Base-by-base conservation (phyloP, 1,140 invertebrate genomes). In the Doryteuthis pealeii region DNA sequence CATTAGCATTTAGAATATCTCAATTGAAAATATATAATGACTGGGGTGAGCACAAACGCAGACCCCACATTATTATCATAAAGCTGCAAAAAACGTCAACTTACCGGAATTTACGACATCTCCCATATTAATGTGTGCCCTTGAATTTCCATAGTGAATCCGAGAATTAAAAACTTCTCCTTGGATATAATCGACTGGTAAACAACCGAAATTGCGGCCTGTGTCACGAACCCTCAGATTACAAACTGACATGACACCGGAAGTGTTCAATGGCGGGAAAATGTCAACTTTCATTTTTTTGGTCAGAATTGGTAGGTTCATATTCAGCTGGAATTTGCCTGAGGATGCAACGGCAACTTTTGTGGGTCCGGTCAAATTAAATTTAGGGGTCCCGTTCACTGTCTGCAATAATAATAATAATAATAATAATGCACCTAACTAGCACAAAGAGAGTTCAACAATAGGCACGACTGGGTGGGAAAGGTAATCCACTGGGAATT, bases 221-320 rank as follows among this genome's bases (percentile, higher is more conserved):
- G 80, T 73, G 33, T 74, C 75, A 15, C 73, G 71, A 14, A 81
- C 72, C 70, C 74, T 70, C 5, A 83, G 76, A 26, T 71, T 77
- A 58, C 86, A 87, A n/a, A 86, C 76, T 45, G 82, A 82, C 80
- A 85, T 83, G 10, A 81, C 79, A 40, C 80, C 78, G 5, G 80
- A 78, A 12, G 69, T 79, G 74, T 86, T 83, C 54, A 86, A 35
- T 1, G 85, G 83, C 10, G 83, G 78, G 70, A 82, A 84, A 6
- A 77, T 78, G 40, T 82, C 79, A 67, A 85, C 73, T 26, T 32
- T 79, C 28, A 85, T n/a, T 18, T 62, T 32, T 22, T 73, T 77
- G 0, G 74, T 73, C 0, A 82, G 83, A 30, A 79, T 73, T 2
- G 80, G 79, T 14, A 87, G 66, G 69, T 78, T 80, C 68, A 85